Base-by-base conservation (phyloP, 2,797 vertebrate species). In the Gephyroberyx darwinii region DNA sequence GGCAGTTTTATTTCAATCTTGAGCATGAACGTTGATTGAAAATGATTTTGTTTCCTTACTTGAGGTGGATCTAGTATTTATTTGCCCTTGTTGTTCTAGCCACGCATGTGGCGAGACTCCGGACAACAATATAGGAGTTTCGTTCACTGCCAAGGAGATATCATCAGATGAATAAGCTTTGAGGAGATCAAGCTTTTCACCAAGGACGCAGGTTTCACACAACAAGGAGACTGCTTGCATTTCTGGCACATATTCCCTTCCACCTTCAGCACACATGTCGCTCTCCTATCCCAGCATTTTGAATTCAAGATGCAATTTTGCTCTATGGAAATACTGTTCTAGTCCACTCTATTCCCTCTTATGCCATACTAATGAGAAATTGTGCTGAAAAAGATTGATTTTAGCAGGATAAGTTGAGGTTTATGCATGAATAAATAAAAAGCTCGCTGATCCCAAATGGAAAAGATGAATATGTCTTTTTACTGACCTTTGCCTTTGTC, bases 381-480 rank as follows among this genome's bases (percentile, higher is more conserved):
- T 4, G 47, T 54, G 48, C 26, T 37, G 8, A 61, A 53, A 75
- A 63, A 39, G 47, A 43, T 20, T 52, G 41, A 77, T 71, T 77
- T 26, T 55, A 64, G 48, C 47, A 41, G 43, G 65, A 48, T 60
- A 47, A 47, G 19, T 22, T 53, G 16, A 61, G 48, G 48, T 47
- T 69, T 48, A 61, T 54, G 43, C 50, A 61, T 72, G 31, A 77
- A 77, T 78, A 67, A 57, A 75, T 80, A n/a, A 59, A 72, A 69
- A 60, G 35, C n/a, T 52, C 22, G 14, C 9, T 26, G 53, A 7
- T 47, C 53, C 37, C 16, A 19, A 22, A 69, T 61, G 39, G 9
- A 68, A 67, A 66, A 13, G n/a, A 71, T 69, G 39, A 61, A 53
- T 7, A 45, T 35, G 10, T 43, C 10, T 61, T 8, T 53, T 20